Evolutionary conservation across 2,113 vertebrate species (phyloP).

Genomic region (Heliornis fulica): DNA sequence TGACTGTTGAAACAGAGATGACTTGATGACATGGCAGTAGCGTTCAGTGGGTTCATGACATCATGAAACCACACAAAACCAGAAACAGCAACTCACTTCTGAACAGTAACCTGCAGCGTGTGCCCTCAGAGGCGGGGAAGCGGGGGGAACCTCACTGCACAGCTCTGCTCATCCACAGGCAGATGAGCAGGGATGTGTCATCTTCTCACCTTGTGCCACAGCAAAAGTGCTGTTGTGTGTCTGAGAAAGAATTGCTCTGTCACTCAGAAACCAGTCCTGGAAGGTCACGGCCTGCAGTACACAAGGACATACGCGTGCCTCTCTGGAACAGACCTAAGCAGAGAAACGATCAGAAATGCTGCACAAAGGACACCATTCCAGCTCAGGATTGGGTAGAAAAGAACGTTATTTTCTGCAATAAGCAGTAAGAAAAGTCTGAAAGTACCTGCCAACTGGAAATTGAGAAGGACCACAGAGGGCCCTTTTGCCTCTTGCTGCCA

Average conservation of each 20-base stretch:
- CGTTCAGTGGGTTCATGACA: background rate
- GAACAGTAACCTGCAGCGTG: background rate
- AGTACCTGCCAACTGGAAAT: background rate
- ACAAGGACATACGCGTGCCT: background rate
- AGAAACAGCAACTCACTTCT: background rate
- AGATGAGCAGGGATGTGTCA: background rate
- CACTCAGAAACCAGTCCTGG: background rate
- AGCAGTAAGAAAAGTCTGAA: background rate
- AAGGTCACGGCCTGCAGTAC: background rate
- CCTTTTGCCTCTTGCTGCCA: background rate
- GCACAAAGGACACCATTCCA: background rate
- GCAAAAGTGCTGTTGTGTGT: background rate
- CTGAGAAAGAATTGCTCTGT: background rate
- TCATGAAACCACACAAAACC: background rate
- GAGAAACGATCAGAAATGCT: background rate
- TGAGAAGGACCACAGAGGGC: background rate
- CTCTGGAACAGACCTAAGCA: background rate
- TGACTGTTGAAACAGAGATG: background rate
- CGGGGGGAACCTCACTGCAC: background rate
- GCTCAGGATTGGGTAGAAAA: background rate
- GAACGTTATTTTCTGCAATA: background rate
- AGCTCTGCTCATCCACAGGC: background rate
- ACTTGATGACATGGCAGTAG: background rate
- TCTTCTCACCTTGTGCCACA: background rate
- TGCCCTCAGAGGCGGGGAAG: fast-evolving